Base-by-base conservation (phyloP, 2,888 invertebrate species). In the Catocala nupta region DNA sequence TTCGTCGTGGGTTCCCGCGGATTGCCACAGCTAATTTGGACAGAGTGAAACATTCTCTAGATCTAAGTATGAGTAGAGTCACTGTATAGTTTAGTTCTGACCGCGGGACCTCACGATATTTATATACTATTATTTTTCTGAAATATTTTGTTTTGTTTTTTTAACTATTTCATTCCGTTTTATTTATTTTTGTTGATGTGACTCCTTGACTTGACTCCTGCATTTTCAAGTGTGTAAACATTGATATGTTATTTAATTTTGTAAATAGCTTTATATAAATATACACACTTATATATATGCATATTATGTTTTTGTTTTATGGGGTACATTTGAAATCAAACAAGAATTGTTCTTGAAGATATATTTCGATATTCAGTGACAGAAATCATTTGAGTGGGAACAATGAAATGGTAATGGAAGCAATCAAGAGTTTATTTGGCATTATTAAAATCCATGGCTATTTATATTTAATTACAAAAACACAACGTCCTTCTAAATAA, bases 171-270 rank as follows among this genome's bases (percentile, higher is more conserved):
- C 86, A 90, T 91, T 91, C 87, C 87, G 86, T 78, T 75, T 73
- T 75, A 71, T 74, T 75, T 77, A 68, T 73, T 70, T 73, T 70
- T 75, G 64, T 72, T 70, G 8, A 75, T 71, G 68, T 81, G 74
- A 74, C 69, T 60, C 67, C 59, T 68, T 60, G 63, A 54, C 64
- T 57, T 63, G 48, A 36, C 59, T 78, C 70, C 73, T 79, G 86
- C 89, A 87, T 47, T 90, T 91, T 89, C 80, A 68, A 72, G 68
- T 52, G 83, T 86, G 88, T 86, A 85, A 39, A 83, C 70, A 84
- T 84, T 84, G 77, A 76, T 88, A 81, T 90, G 89, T 87, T 90
- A 89, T 88, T 87, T 87, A 86, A 62, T 86, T 89, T 90, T 93
- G 92, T 92, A 92, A 89, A 93, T 92, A 74, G 60, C 83, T 72